Percentiles rank a stretch among this genome's conserved stretches.
Conservation (phyloP, 2,888 invertebrate species). For the Xanthia icteritia region DNA sequence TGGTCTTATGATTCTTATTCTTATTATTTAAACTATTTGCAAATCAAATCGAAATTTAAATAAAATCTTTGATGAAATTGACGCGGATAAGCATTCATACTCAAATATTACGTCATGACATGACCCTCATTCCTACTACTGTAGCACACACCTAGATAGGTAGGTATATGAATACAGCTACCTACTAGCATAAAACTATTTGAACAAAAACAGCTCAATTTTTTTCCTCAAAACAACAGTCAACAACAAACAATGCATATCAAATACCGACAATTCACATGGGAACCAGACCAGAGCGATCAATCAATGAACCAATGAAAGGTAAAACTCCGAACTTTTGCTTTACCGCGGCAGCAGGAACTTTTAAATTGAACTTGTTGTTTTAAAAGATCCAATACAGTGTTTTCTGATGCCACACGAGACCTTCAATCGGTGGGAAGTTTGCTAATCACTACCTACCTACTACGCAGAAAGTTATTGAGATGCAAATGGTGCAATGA, state of each 20-base stretch:
- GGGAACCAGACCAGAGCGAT: slow-evolving; percentile 20
- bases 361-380: slow-evolving; percentile 62
- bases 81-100: not conserved
- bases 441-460: slow-evolving; percentile 12
- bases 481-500: too few species aligned
- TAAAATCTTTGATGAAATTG: too few species aligned
- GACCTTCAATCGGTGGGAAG: slow-evolving; percentile 10
- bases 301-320: slow-evolving; percentile 53
- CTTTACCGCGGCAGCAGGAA: slow-evolving; percentile 31
- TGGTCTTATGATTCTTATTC: too few species aligned
- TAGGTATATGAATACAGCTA: not conserved
- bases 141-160: not conserved
- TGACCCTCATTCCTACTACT: not conserved
- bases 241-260: slow-evolving; percentile 13
- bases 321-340: slow-evolving; percentile 49
- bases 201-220: not conserved
- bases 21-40: too few species aligned
- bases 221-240: not conserved
- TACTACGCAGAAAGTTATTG: too few species aligned
- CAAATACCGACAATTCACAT: slow-evolving; percentile 33
- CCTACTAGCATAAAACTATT: not conserved
- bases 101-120: not conserved
- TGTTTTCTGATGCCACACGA: slow-evolving; percentile 28
- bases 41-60: too few species aligned
- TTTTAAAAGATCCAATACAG: slow-evolving; percentile 45